Base-by-base conservation (phyloP, 1,140 invertebrate species). In the Lerema accius region DNA sequence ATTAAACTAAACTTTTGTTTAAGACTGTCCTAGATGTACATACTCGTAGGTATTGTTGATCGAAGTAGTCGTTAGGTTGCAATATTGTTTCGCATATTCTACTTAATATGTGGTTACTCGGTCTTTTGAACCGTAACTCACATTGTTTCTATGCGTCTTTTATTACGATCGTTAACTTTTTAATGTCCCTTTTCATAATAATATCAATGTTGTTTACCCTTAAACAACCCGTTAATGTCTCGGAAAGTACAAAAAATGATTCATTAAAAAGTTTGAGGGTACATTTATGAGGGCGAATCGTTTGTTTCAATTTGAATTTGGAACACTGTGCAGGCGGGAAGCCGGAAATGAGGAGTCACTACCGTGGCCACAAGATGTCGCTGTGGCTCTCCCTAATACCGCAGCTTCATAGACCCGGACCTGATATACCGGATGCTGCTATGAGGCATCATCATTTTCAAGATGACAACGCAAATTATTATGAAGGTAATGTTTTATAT, bases 371-470 rank as follows among this genome's bases (percentile, higher is more conserved):
- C 84, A 97, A 98, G 86, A 96, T 98, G 93, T 96, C 96, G 6
- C 93, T 98, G 32, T 98, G 97, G 97, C 89, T 97, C 23, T 96
- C 97, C 72, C 93, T 98, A 13, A 96, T 98, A 65, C 97, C 97
- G 5, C 96, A 97, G 80, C 92, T 96, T 46, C 95, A 96, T 86
- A 94, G 95, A 69, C 95, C 95, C 0, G 95, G 95, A 0, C 94
- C 95, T 63, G 87, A 90, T 23, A 62, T 90, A 43, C 87, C 87
- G 9, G 87, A 90, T 45, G 82, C 87, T 2, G 94, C 94, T 32
- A 95, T 96, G 95, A 89, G 94, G 23, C 95, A 96, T 86, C 95
- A 96, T 86, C 95, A 96, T 82, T 96, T 96, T 71, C 93, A 94
- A 71, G 95, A 96, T 5, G 83, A 87, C 32, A 86, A 80, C 35